Percentiles rank a stretch among this genome's conserved stretches.
phyloP scores from a whole-genome alignment of 2,797 vertebrate species.

The Chelmon rostratus region DNA sequence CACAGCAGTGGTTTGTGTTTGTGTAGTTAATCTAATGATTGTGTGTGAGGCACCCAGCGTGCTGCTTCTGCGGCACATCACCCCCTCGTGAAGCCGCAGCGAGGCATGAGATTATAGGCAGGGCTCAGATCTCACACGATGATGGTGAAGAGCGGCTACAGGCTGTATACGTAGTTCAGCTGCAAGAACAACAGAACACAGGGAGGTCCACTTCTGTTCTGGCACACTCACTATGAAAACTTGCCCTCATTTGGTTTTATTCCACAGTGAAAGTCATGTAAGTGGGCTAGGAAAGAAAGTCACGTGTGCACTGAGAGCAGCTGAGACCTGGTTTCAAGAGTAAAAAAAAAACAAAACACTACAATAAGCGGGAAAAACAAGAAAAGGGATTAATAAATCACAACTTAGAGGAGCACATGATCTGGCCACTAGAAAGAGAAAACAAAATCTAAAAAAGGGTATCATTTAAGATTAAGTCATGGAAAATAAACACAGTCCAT shows the following conservation, averaged over 20 bases:
- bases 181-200: conserved; percentile 46
- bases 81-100: conserved; percentile 69
- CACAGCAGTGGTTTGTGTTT: conserved; percentile 72
- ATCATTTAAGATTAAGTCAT: neutral
- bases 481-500: neutral
- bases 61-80: conserved; percentile 61
- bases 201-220: conserved; percentile 59
- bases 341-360: neutral
- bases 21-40: conserved; percentile 75
- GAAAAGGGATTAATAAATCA: neutral
- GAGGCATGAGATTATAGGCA: conserved; percentile 72
- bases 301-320: neutral
- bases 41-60: conserved; percentile 54
- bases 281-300: conserved; percentile 9
- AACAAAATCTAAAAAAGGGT: neutral
- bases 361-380: neutral
- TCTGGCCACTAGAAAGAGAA: neutral
- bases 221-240: conserved; percentile 15
- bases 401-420: neutral
- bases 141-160: conserved; percentile 60
- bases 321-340: neutral
- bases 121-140: conserved; percentile 76
- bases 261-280: conserved; percentile 18
- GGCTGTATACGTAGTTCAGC: conserved; percentile 33
- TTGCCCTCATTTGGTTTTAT: conserved; percentile 41